Evolutionary conservation across 2,113 vertebrate genomes (phyloP).

Genomic region (Cochlearius cochlearius): DNA sequence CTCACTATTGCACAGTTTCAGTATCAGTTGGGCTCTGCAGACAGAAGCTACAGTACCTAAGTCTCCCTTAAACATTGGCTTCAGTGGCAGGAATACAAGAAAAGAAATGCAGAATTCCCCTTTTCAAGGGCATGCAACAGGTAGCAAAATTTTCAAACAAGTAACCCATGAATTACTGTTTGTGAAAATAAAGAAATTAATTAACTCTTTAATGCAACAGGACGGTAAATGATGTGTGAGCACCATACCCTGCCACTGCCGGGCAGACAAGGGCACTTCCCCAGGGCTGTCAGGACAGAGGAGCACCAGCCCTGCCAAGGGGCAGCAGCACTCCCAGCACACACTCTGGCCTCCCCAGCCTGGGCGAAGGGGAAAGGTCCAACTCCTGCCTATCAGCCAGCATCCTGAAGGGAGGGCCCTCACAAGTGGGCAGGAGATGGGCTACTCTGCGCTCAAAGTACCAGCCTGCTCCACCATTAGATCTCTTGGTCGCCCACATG

Average conservation of each 20-base stretch:
- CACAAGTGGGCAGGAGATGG: background rate
- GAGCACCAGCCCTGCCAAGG: background rate
- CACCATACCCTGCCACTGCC: background rate
- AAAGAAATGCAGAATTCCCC: background rate
- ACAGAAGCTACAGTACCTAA: background rate
- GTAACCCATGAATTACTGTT: background rate
- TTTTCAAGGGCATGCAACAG: background rate
- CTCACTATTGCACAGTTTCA: background rate
- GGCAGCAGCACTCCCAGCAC: background rate
- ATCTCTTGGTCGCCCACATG: background rate
- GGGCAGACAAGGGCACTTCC: background rate
- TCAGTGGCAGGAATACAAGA: background rate
- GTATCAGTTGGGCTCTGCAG: background rate
- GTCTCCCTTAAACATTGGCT: background rate
- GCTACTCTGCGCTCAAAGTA: background rate
- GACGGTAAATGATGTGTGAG: background rate
- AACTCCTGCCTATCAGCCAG: background rate
- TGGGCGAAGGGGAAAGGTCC: fast-evolving
- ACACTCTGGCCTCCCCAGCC: background rate
- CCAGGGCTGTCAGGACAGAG: background rate
- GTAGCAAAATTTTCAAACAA: background rate
- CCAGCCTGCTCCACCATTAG: background rate
- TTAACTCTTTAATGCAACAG: background rate
- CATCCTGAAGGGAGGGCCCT: background rate
- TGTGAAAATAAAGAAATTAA: background rate